Conservation (phyloP, 1,140 invertebrate genomes). For the Drosophila pectinifera region DNA sequence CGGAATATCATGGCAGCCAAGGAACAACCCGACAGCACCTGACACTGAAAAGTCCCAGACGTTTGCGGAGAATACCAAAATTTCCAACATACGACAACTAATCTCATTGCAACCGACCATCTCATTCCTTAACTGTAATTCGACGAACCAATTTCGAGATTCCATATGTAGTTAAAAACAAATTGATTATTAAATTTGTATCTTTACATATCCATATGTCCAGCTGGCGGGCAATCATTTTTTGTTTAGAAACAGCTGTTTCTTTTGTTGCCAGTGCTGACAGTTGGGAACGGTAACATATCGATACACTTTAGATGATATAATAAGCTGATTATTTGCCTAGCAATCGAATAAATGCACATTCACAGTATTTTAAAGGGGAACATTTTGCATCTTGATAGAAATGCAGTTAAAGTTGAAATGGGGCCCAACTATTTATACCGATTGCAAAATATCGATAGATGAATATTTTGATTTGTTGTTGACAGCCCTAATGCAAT, state of each 20-base stretch:
- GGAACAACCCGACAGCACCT: background rate
- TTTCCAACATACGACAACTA: background rate
- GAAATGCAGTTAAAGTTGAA: too few relatives aligned
- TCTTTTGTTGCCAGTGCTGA: background rate
- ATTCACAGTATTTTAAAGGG: too few relatives aligned
- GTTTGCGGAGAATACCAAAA: too few relatives aligned
- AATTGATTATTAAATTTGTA: background rate
- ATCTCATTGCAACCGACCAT: too few relatives aligned
- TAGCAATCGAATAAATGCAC: background rate
- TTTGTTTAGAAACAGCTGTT: background rate
- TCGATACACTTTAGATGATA: background rate
- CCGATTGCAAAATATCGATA: background rate
- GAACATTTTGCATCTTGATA: too few relatives aligned
- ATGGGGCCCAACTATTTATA: too few relatives aligned
- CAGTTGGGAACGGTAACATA: background rate
- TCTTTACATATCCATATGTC: background rate
- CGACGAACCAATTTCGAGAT: background rate
- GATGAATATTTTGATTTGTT: background rate
- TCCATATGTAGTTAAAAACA: too few relatives aligned
- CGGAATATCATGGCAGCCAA: background rate
- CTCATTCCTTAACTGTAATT: too few relatives aligned
- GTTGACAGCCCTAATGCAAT: slow-evolving; percentile 42
- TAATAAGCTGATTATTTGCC: background rate
- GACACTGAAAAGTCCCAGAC: background rate
- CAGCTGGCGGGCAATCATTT: background rate